Evolutionary conservation across 2,797 vertebrate species (phyloP).

Genomic region (Capromys pilorides): DNA sequence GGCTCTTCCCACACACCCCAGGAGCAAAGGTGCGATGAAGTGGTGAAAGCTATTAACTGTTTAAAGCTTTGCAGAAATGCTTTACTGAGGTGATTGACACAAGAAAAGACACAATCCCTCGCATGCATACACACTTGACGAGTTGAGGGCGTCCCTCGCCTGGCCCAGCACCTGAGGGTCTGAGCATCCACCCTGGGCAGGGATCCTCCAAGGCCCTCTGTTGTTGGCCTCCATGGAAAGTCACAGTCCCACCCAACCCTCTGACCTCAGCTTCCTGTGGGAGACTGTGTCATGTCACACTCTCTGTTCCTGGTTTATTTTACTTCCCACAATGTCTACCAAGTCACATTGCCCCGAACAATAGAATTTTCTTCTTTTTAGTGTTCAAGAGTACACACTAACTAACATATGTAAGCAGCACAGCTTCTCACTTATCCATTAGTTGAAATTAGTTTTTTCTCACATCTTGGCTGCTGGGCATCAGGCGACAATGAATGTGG

Average conservation of each 20-base stretch:
- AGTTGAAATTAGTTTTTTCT: neutral
- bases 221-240: too few relatives aligned
- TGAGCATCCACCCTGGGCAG: neutral
- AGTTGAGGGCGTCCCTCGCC: neutral
- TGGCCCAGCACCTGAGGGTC: neutral
- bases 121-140: too few relatives aligned
- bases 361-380: neutral
- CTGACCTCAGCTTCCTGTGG: neutral
- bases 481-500: neutral
- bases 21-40: too few relatives aligned
- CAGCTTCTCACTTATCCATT: too few relatives aligned
- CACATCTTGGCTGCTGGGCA: neutral
- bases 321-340: neutral
- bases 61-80: too few relatives aligned
- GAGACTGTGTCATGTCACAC: rapidly evolving
- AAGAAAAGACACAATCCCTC: too few relatives aligned
- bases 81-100: too few relatives aligned
- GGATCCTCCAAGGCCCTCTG: too few relatives aligned
- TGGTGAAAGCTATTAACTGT: neutral
- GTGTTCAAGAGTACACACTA: neutral
- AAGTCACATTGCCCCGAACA: neutral
- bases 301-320: neutral
- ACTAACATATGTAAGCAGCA: too few relatives aligned
- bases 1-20: neutral
- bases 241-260: too few relatives aligned